Evolutionary conservation across 1,140 invertebrate species (phyloP).

Genomic region (Zaprionus davidi): DNA sequence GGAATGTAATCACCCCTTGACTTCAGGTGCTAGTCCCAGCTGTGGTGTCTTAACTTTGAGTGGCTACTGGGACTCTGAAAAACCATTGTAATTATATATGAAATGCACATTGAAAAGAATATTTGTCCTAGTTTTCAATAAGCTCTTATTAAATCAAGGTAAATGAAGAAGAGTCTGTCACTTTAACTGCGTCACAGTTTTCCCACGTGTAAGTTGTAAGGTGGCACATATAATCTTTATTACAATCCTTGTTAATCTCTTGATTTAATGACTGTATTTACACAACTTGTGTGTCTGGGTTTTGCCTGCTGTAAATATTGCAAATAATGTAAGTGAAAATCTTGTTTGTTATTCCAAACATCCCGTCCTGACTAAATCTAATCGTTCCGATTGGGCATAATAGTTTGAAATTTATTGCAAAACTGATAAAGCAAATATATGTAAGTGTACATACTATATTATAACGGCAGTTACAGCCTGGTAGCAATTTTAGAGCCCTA

Average conservation of each 20-base stretch:
- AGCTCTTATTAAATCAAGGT: not conserved
- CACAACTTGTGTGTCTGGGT: conserved; percentile 12
- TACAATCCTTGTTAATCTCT: not conserved
- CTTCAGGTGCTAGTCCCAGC: not conserved
- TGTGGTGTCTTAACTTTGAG: not conserved
- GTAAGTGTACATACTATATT: not conserved
- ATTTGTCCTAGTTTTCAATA: not conserved
- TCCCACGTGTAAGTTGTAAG: not conserved
- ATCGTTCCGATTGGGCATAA: not conserved
- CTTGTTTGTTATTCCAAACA: not conserved
- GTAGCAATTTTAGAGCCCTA: not conserved
- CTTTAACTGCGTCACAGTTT: not conserved
- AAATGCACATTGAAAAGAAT: not conserved
- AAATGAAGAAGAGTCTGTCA: not conserved
- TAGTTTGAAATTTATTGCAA: conserved; percentile 2
- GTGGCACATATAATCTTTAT: not conserved
- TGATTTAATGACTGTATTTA: conserved; percentile 12
- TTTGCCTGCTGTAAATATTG: conserved; percentile 57
- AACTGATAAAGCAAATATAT: not conserved
- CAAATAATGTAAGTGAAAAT: conserved; percentile 4
- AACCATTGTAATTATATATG: not conserved
- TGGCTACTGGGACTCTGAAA: not conserved
- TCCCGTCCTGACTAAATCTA: not conserved
- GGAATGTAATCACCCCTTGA: not conserved
- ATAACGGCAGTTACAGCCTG: not conserved